Base-by-base conservation (phyloP, 2,113 vertebrate genomes). In the Cyrtonyx montezumae region DNA sequence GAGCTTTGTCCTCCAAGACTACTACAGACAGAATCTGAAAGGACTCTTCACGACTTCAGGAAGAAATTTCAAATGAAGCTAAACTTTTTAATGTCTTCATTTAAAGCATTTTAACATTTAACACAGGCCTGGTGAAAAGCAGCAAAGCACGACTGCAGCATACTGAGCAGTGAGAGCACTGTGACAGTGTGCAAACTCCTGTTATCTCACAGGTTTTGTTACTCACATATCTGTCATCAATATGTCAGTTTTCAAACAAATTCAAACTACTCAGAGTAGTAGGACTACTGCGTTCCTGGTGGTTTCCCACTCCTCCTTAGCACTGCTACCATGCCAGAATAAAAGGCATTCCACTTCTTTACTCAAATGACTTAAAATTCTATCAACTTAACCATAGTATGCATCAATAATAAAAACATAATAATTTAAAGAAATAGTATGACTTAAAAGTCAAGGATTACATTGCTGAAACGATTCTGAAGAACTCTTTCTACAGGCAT, bases 181-280 rank as follows among this genome's bases (percentile, higher is more conserved):
- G 15, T 0, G 0, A 40, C 1, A 51, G 13, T 1, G 13, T 21
- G 14, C 14, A 69, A 85, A 56, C 28, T 56, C 49, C 66, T 56
- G 0, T 15, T 12, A 58, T n/a, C 55, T 58, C 55, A 56, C 55
- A 56, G 18, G 10, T n/a, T 53, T 69, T 56, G 0, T 20, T 12
- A 20, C 55, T 56, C 55, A 58, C 55, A 58, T 18, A 20, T 58
- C 56, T 56, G 10, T 42, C 48, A 70, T 28, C 49, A 34, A 46
- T 36, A 67, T 4, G 48, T 88, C 30, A 4, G 49, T 26, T 62
- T 48, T 22, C 23, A 66, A 53, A 94, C 14, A 78, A 91, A 62
- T 37, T 68, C 53, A 59, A 91, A 51, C 11, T 48, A 43, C 46
- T 34, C 78, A 61, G 18, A 58, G 40, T 2, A 61, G 8, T 2